phyloP scores from a whole-genome alignment of 1,140 invertebrate genomes.

The Sitodiplosis mosellana region DNA sequence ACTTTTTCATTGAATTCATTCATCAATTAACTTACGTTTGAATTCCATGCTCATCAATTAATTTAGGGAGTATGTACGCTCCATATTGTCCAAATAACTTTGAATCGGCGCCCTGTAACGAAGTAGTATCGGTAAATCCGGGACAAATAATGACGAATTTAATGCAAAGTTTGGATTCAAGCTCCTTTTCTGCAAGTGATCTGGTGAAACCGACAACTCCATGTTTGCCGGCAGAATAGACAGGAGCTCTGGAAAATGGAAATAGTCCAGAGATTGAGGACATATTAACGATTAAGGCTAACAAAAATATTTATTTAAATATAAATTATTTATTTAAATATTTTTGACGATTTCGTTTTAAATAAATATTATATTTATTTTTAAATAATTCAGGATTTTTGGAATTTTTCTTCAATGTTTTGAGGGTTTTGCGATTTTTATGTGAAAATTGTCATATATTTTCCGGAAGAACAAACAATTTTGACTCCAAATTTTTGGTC shows the following conservation, averaged over 20 bases:
- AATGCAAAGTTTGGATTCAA: conserved; percentile 16
- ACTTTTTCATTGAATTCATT: too few species aligned
- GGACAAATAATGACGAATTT: conserved; percentile 31
- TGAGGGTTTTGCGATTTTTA: too few species aligned
- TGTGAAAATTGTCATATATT: too few species aligned
- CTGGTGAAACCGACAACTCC: conserved; percentile 27
- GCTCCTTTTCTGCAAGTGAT: conserved; percentile 16
- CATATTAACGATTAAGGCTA: too few species aligned
- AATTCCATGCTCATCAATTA: not conserved
- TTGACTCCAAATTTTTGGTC: too few species aligned
- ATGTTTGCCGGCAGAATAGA: conserved; percentile 29
- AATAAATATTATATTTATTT: too few species aligned
- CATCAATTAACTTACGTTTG: not conserved
- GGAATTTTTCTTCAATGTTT: too few species aligned
- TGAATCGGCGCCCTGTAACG: conserved; percentile 15
- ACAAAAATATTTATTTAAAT: too few species aligned
- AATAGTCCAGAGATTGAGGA: conserved; percentile 21
- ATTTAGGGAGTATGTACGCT: not conserved
- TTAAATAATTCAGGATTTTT: too few species aligned
- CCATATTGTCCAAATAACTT: not conserved
- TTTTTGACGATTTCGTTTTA: too few species aligned
- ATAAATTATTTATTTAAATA: too few species aligned
- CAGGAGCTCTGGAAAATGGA: conserved; percentile 20
- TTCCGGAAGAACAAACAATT: too few species aligned
- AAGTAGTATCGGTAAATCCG: conserved; percentile 28